phyloP scores from a whole-genome alignment of 2,797 vertebrate genomes.

The Urosaurus nigricauda region DNA sequence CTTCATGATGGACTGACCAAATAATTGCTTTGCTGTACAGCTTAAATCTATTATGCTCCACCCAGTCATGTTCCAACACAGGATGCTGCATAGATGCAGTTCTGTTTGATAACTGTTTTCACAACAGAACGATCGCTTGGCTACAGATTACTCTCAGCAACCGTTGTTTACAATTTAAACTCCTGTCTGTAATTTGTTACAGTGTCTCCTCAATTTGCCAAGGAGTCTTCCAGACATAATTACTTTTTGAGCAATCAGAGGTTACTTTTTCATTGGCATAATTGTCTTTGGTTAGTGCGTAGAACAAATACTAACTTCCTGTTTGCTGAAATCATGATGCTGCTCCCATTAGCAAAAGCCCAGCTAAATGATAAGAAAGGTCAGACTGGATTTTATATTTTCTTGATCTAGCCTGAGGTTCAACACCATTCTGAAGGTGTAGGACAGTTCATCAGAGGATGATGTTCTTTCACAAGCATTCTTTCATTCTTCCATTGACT shows the following conservation, averaged over 20 bases:
- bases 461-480: not conserved
- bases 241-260: constrained; percentile 26
- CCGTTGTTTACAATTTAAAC: not conserved
- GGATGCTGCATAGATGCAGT: not conserved
- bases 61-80: not conserved
- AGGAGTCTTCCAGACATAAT: not conserved
- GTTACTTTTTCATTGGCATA: not conserved
- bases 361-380: not conserved
- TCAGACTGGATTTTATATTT: constrained; percentile 12
- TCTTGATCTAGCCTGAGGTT: not conserved
- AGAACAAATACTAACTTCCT: not conserved
- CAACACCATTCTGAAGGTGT: not conserved
- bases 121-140: not conserved
- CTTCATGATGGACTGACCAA: not conserved
- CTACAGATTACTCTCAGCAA: not conserved
- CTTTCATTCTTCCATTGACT: not conserved
- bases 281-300: not conserved
- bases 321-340: not conserved
- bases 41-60: not conserved
- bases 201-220: constrained; percentile 5
- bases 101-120: not conserved
- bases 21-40: not conserved
- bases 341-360: not conserved
- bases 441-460: not conserved
- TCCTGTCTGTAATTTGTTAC: not conserved